Evolutionary conservation across 2,888 invertebrate species (phyloP), one percentile per base, ranked within the genome.

Genomic region (Tiphia femorata): DNA sequence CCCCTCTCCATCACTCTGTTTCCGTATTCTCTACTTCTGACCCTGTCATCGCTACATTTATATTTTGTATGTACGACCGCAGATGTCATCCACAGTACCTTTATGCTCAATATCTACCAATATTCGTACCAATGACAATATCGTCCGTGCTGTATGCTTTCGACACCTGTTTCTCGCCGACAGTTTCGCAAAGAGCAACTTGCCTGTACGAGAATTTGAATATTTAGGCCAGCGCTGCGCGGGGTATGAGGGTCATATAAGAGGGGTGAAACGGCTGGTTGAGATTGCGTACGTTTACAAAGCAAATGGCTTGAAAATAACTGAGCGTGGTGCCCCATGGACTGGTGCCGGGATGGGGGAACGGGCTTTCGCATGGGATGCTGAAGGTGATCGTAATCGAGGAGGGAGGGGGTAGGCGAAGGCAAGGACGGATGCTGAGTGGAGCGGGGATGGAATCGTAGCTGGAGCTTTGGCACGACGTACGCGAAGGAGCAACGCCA

Each of bases 271-370:
- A n/a, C 27, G 68, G 51, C 66, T 58, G 64, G 70, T 67, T 67
- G 78, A 80, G 81, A 81, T 81, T 81, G 78, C 75, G 72, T 73
- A 72, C 80, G 81, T 82, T 82, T 82, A 81, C 81, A 79, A 80
- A 82, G 82, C 77, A 82, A 82, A 82, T 82, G 82, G 81, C 76
- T 82, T 67, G 82, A 82, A 81, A 82, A 80, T 82, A 82, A 82
- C 78, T 77, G 78, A 76, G 75, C 75, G 67, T 70, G 60, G 68
- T 73, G 73, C 73, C 78, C 75, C 74, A 75, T 70, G 70, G 76
- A 73, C 73, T 66, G 64, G n/a, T 54, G 47, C 60, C 51, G 38
- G 48, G 17, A 46, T n/a, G n/a, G 59, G 70, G 64, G 72, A 71
- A 66, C 64, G 62, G 63, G 64, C 62, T 44, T 58, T 59, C 58